Evolutionary conservation across 2,113 vertebrate species (phyloP), one percentile per base, ranked within the genome.

Genomic region (Pyrgilauda ruficollis): DNA sequence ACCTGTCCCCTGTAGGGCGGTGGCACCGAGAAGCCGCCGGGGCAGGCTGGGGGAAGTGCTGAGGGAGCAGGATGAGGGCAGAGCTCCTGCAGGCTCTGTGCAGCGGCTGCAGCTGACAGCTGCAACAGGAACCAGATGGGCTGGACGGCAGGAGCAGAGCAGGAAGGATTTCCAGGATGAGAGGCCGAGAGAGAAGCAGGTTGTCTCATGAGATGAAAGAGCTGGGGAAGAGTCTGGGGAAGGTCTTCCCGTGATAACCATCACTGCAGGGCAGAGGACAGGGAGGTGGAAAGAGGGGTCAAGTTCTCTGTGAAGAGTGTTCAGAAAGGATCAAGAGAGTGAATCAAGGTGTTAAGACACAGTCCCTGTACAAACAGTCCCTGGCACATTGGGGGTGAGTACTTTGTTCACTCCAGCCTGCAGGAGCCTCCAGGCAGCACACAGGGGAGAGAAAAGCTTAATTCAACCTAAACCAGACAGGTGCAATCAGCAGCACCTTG

Each of bases 121-220:
- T 96, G 91, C 59, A 50, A 77, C 67, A 91, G 63, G 81, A 94
- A 74, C 87, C 92, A 92, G 17, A 43, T 13, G 68, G 59, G 44
- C 68, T 41, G 93, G 37, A 7, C 4, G 5, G 50, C 2, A 0
- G 58, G 70, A 79, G 74, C 22, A 13, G 43, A 63, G 70, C 87
- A 81, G 87, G 68, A 74, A 83, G 72, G 67, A n/a, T 59, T 86
- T 77, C 84, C 85, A 94, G 74, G 59, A 63, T 44, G 83, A 77
- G 68, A 80, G 69, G 59, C 27, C 0, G 2, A 46, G 72, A 44
- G 37, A 44, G 52, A 90, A 70, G 56, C 28, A 70, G 41, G 31
- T 35, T 50, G 43, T 74, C 67, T 49, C 1, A 0, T 6, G 74
- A 74, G 87, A 69, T 2, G 2, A 72, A 87, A 27, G 43, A 92